Base-by-base conservation (phyloP, 1,140 invertebrate species). In the Nasonia giraulti region DNA sequence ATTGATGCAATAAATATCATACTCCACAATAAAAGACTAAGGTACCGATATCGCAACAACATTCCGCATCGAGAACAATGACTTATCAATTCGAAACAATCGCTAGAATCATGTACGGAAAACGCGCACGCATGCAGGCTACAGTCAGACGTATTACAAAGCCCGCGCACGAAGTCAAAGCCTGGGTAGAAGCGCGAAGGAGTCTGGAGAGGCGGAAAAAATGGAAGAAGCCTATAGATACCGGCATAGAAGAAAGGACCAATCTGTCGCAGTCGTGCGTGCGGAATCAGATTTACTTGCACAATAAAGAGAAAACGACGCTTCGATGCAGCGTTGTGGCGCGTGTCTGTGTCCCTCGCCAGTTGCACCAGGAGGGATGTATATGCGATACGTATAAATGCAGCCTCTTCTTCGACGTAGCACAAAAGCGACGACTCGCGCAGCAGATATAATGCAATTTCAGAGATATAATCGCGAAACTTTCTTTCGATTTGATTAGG, bases 191-290 rank as follows among this genome's bases (percentile, higher is more conserved):
- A 37, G 33, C 27, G 5, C 27, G 5, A 17, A 37, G 23, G 23
- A 20, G 27, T 73, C 6, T 14, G 1, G 27, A 27, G 69, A 10
- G 23, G 27, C 14, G 33, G 33, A 1, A 31, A 74, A 14, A 37
- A 6, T 2, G 33, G 12, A 20, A 40, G 17, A 62, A n/a, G 7
- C 3, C 20, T 20, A 20, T 12, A 62, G 6, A 7, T 44, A 40
- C 33, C 11, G 33, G 75, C 23, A 55, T 3, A 40, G 37, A 44
- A 79, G 31, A 31, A 23, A 81, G 31, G 79, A 81, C 47, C 79
- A 71, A 81, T 81, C 44, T n/a, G 68, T 81, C 7, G 33, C 62
- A 73, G 79, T 73, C 68, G 79, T 81, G 68, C 79, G 68, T 73
- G 44, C 23, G 27, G 44, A 81, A 81, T 81, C 68, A 73, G 68